A percentile compares a stretch with the other conserved stretches of the same genome.
Conservation (phyloP, 2,113 vertebrate species). For the Heptranchias perlo region DNA sequence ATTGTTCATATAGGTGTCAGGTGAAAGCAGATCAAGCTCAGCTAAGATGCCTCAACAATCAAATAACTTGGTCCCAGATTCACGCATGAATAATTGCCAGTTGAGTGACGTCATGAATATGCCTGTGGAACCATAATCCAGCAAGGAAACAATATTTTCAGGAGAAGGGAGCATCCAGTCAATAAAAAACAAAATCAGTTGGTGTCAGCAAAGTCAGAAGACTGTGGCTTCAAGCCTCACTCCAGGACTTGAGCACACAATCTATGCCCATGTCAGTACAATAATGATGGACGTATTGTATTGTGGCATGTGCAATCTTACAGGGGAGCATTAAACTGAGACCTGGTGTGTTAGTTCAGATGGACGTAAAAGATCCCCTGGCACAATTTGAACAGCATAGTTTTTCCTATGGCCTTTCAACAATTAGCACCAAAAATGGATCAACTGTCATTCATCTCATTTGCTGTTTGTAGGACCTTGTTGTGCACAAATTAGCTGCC, state of each 20-base stretch:
- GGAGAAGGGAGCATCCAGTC: no score
- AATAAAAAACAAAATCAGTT: neutral
- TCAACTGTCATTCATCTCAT: neutral
- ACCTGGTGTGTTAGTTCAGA: neutral
- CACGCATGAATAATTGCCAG: no score
- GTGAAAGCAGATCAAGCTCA: no score
- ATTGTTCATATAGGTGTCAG: no score
- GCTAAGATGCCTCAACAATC: no score
- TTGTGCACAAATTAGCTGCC: neutral
- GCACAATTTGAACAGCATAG: neutral
- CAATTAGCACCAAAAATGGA: neutral
- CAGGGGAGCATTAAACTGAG: neutral
- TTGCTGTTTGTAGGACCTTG: neutral
- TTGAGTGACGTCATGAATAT: no score
- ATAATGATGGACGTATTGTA: neutral
- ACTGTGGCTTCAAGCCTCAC: neutral
- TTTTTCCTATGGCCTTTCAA: neutral
- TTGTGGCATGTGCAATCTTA: neutral
- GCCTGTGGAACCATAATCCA: no score
- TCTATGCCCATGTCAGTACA: no score
- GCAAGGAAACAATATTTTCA: no score
- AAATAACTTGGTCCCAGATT: no score
- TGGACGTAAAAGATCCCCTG: neutral
- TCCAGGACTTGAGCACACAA: neutral
- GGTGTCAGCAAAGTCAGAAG: neutral